Percentiles rank a stretch among this genome's conserved stretches.
Conservation (phyloP, 2,888 invertebrate genomes). For the Dusona sp. region DNA sequence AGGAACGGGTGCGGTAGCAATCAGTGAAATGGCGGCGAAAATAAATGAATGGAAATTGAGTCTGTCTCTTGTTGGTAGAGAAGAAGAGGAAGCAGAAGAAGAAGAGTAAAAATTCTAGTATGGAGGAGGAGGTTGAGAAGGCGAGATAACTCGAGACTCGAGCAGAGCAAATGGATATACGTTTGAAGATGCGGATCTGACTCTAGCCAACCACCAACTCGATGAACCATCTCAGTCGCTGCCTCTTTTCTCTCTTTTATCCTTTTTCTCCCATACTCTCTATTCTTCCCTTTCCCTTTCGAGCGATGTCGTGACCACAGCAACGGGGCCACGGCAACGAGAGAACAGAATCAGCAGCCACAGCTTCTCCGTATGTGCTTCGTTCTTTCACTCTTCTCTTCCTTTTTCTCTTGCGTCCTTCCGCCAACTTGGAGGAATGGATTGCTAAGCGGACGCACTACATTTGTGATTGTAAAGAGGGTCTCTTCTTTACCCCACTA, state of each 20-base stretch:
- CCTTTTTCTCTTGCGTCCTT: conserved; percentile 50
- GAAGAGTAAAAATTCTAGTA: conserved; percentile 60
- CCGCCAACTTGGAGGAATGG: conserved; percentile 78
- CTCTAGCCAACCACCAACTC: conserved; percentile 73
- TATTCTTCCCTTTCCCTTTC: conserved; percentile 41
- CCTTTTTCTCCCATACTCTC: conserved; percentile 45
- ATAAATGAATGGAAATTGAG: conserved; percentile 84
- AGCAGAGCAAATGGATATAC: conserved; percentile 65
- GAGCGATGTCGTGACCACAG: conserved; percentile 40
- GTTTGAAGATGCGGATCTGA: conserved; percentile 65
- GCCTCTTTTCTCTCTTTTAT: conserved; percentile 55
- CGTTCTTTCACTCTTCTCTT: conserved; percentile 8
- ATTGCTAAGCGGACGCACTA: conserved; percentile 78
- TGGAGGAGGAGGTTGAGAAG: conserved; percentile 45
- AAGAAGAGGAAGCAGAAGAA: conserved; percentile 55
- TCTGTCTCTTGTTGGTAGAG: conserved; percentile 78
- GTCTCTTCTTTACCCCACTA: conserved; percentile 45
- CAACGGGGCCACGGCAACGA: conserved; percentile 50
- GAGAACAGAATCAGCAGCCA: conserved; percentile 53
- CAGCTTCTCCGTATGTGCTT: conserved; percentile 19
- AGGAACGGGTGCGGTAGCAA: conserved; percentile 76
- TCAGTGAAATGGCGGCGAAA: conserved; percentile 83
- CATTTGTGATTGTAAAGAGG: conserved; percentile 82
- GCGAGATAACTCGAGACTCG: conserved; percentile 64
- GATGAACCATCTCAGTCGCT: conserved; percentile 67